Evolutionary conservation across 2,113 vertebrate genomes (phyloP).

Genomic region (Istiophorus platypterus): DNA sequence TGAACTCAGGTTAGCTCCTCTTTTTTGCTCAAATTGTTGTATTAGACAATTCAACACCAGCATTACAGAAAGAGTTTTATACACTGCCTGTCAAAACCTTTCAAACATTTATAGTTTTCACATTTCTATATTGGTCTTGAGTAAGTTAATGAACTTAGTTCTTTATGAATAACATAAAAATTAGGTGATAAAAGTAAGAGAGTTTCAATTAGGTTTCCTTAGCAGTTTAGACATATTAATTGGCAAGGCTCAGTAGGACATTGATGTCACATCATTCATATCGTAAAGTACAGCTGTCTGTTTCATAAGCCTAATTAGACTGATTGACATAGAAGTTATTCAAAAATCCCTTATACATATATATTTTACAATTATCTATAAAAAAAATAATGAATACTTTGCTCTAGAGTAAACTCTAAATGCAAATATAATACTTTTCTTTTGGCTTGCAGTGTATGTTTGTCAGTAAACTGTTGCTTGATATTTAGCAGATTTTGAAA

Average conservation of each 20-base stretch:
- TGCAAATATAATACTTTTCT: not conserved
- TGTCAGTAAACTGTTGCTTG: not conserved
- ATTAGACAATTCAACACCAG: constrained; percentile 19
- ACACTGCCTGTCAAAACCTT: constrained; percentile 30
- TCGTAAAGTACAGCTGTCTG: not conserved
- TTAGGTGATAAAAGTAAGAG: not conserved
- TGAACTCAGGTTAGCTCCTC: not conserved
- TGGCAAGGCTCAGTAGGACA: no score
- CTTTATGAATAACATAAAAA: constrained; percentile 4
- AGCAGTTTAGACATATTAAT: no score
- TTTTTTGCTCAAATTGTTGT: not conserved
- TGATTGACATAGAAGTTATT: not conserved
- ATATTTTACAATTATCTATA: not conserved
- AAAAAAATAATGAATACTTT: not conserved
- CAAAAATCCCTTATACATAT: not conserved
- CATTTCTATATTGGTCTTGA: not conserved
- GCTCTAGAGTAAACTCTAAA: not conserved
- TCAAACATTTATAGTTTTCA: not conserved
- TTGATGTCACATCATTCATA: not conserved
- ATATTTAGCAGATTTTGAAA: not conserved
- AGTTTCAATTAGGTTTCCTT: no score
- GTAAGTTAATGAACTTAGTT: not conserved
- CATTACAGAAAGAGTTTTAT: not conserved
- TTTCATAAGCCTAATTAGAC: not conserved
- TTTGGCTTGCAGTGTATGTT: constrained; percentile 38